Conservation (phyloP, 2,113 vertebrate species). For the Panurus biarmicus region DNA sequence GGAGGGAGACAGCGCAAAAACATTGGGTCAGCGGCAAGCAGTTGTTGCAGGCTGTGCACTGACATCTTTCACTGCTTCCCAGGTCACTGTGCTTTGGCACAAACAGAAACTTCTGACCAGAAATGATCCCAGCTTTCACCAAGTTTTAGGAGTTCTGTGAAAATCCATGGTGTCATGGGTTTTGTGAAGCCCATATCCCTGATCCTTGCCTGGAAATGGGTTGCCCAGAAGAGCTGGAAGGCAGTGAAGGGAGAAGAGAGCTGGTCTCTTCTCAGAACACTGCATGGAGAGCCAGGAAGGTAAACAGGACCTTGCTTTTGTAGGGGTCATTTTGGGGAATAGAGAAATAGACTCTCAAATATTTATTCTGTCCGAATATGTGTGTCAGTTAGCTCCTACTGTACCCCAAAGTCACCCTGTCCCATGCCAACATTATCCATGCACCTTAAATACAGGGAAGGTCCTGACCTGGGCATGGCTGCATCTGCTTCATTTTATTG, state of each 20-base stretch:
- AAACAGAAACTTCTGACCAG: neutral
- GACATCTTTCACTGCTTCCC: neutral
- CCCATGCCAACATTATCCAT: neutral
- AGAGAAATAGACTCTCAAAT: conserved; percentile 46
- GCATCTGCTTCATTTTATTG: neutral
- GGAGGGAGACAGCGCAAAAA: neutral
- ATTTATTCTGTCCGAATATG: conserved; percentile 42
- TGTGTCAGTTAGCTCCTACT: neutral
- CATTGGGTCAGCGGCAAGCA: neutral
- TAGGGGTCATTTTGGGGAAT: conserved; percentile 26
- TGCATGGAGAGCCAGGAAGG: neutral
- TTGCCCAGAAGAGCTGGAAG: neutral
- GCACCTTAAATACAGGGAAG: neutral
- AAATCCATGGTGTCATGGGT: neutral
- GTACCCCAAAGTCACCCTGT: neutral
- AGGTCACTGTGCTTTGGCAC: neutral
- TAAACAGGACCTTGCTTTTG: conserved; percentile 47
- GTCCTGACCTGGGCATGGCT: conserved; percentile 4
- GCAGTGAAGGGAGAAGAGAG: neutral
- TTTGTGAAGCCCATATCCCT: neutral
- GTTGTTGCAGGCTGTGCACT: neutral
- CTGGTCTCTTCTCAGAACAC: neutral
- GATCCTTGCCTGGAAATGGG: conserved; percentile 17
- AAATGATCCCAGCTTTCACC: neutral
- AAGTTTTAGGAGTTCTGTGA: neutral